Conservation (phyloP, 1,140 invertebrate species). For the Macrobrachium nipponense region DNA sequence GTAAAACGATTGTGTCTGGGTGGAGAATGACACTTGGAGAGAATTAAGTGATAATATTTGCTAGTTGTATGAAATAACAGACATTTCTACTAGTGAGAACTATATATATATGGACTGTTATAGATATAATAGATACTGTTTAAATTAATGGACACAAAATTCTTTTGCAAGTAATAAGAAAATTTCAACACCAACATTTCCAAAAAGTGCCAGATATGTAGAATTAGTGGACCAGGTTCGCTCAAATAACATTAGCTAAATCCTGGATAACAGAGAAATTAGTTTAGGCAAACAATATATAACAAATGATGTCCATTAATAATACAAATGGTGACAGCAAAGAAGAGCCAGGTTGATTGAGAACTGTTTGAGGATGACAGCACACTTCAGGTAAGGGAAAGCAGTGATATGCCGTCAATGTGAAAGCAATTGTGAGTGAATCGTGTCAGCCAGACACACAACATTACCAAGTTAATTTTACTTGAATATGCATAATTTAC, state of each 20-base stretch:
- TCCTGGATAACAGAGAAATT: not conserved
- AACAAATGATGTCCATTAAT: not conserved
- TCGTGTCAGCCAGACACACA: constrained; percentile 46
- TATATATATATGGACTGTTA: not conserved
- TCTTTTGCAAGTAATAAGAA: constrained; percentile 20
- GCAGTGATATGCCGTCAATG: constrained; percentile 42
- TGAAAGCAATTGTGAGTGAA: constrained; percentile 48
- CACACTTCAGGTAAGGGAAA: not conserved
- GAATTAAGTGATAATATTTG: constrained; percentile 11
- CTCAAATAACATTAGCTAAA: constrained; percentile 50
- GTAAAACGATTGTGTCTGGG: constrained; percentile 15
- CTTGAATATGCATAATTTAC: constrained; percentile 61
- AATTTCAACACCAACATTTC: constrained; percentile 40
- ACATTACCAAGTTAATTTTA: constrained; percentile 57
- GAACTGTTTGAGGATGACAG: constrained; percentile 6
- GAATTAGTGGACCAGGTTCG: constrained; percentile 55
- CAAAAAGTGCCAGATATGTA: constrained; percentile 59
- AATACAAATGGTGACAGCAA: no score
- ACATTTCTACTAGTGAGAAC: constrained; percentile 18
- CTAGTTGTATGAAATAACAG: constrained; percentile 1
- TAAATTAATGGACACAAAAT: not conserved
- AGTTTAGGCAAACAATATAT: not conserved
- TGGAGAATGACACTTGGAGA: constrained; percentile 5
- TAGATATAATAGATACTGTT: constrained; percentile 28
- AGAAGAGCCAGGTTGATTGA: constrained; percentile 1